Evolutionary conservation across 2,888 invertebrate genomes (phyloP).

Genomic region (Leptopilina drosophilae): DNA sequence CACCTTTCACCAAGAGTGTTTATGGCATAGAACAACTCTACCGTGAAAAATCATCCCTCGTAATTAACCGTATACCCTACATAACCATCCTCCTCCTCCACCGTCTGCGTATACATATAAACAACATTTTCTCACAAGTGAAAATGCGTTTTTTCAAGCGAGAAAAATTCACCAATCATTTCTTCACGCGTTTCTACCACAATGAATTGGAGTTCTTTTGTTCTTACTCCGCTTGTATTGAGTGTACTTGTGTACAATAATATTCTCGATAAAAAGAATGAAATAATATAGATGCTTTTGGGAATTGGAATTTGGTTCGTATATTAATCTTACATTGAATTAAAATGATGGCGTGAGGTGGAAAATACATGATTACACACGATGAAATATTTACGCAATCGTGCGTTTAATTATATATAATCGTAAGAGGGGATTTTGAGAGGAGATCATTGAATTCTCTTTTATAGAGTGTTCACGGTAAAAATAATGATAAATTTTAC

Average conservation of each 20-base stretch:
- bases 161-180: conserved; percentile 28
- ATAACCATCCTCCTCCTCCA: background rate
- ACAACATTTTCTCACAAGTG: conserved; percentile 32
- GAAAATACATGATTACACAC: background rate
- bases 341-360: background rate
- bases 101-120: too few species aligned
- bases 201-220: background rate
- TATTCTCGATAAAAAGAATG: background rate
- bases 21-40: conserved; percentile 68
- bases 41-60: conserved; percentile 70
- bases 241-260: background rate
- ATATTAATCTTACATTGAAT: conserved; percentile 35
- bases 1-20: conserved; percentile 65
- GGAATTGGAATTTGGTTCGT: conserved; percentile 25
- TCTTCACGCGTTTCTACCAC: background rate
- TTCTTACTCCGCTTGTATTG: background rate
- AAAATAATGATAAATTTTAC: too few species aligned
- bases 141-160: conserved; percentile 42
- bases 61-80: conserved; percentile 62
- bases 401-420: background rate
- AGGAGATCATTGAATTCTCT: too few species aligned
- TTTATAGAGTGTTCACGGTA: too few species aligned
- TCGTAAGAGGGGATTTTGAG: too few species aligned
- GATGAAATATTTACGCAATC: background rate
- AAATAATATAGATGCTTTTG: background rate